Evolutionary conservation across 1,140 invertebrate species (phyloP).

Genomic region (Drosophila chauvacae): DNA sequence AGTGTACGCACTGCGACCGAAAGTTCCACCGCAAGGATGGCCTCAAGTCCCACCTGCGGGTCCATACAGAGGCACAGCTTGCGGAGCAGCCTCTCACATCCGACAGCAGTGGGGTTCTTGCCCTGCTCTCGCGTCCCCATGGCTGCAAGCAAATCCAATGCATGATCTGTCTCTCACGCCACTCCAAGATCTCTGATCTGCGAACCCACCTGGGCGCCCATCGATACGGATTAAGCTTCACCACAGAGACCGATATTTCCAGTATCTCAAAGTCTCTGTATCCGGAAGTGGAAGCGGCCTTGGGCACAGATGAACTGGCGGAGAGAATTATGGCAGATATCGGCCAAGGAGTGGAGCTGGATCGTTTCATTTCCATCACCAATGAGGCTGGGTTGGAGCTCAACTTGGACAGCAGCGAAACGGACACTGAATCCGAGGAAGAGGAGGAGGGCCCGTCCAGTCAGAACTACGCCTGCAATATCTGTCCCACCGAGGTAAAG

Average conservation of each 20-base stretch:
- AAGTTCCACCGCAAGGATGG: constrained; percentile 86
- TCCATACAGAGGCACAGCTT: constrained; percentile 40
- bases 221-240: constrained; percentile 40
- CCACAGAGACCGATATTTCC: constrained; percentile 22
- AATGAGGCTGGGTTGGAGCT: constrained; percentile 74
- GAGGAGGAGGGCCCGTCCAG: not conserved
- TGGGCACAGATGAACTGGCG: constrained; percentile 44
- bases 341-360: constrained; percentile 39
- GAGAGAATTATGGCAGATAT: constrained; percentile 62
- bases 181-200: constrained; percentile 69
- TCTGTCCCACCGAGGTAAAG: constrained; percentile 83
- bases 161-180: constrained; percentile 76
- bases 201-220: constrained; percentile 58
- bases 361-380: constrained; percentile 73
- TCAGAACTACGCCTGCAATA: constrained; percentile 72
- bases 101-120: constrained; percentile 7
- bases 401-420: constrained; percentile 74
- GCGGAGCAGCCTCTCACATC: not conserved
- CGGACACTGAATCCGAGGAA: constrained; percentile 61
- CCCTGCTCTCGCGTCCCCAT: constrained; percentile 57
- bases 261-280: constrained; percentile 50
- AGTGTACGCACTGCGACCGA: constrained; percentile 85
- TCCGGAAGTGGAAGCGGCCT: constrained; percentile 44
- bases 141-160: constrained; percentile 76
- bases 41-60: constrained; percentile 70